These are phyloP conservation scores for Campopleginae sp. DNA, from an alignment of 2,888 invertebrate species.

Conservation along the genomic window DNA sequence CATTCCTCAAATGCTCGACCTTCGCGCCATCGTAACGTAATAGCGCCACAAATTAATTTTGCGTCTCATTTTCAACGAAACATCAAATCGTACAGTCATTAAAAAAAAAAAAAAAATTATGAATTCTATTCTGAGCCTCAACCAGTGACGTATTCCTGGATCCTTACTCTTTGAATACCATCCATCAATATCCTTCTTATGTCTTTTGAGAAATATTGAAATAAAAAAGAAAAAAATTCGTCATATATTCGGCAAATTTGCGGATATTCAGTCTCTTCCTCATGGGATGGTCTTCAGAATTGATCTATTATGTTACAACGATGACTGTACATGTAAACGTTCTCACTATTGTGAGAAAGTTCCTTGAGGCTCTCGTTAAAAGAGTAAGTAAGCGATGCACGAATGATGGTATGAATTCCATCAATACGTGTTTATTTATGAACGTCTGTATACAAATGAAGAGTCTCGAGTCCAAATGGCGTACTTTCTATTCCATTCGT, in stretches of 20 bases:
- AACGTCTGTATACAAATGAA: conserved; percentile 33
- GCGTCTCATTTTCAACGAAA: background rate
- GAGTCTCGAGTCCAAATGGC: conserved; percentile 54
- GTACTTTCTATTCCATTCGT: conserved; percentile 72
- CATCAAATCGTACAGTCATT: background rate
- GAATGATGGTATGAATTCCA: background rate
- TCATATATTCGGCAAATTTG: conserved; percentile 15
- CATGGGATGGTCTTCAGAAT: background rate
- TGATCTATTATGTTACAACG: conserved; percentile 21
- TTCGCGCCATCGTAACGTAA: background rate
- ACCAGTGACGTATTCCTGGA: background rate
- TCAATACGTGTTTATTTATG: conserved; percentile 4
- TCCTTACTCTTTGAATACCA: background rate
- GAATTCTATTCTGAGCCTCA: background rate
- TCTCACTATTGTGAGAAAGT: conserved; percentile 58
- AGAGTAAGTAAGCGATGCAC: conserved; percentile 46
- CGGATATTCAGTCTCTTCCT: background rate
- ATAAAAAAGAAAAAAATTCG: conserved; percentile 9
- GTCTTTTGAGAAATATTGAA: background rate
- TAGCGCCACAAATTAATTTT: background rate
- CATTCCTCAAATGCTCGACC: background rate
- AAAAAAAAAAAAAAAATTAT: background rate
- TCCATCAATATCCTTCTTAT: background rate
- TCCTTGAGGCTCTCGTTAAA: conserved; percentile 56
- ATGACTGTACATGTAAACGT: conserved; percentile 18